Conservation (phyloP, 2,888 invertebrate species). For the Xestoiulus laeticollis region DNA sequence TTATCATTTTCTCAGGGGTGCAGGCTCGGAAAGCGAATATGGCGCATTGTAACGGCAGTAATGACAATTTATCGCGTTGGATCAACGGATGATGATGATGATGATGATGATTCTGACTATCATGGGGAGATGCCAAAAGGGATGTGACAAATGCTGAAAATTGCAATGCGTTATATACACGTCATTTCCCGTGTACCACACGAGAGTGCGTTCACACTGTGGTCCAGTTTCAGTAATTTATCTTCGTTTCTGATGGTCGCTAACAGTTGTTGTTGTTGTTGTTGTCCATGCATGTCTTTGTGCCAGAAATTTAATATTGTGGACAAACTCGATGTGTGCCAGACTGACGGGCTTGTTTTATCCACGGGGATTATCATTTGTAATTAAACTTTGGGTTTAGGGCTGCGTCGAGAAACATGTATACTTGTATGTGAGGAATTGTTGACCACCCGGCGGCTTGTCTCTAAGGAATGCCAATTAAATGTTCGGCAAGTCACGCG, state of each 20-base stretch:
- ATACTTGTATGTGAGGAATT: not conserved
- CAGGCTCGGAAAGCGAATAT: not conserved
- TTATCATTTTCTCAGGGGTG: not conserved
- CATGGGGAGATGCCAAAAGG: conserved; percentile 19
- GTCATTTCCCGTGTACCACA: not conserved
- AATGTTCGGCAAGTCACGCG: not conserved
- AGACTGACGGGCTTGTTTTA: not conserved
- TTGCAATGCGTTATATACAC: not conserved
- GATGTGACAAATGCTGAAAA: not conserved
- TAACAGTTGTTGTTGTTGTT: not conserved
- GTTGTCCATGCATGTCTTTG: not conserved
- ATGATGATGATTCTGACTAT: not conserved
- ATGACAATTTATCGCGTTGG: not conserved
- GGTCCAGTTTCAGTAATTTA: not conserved
- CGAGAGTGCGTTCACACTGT: not conserved
- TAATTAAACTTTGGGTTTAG: not conserved
- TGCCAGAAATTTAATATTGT: not conserved
- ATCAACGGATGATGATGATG: not conserved
- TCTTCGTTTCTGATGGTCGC: not conserved
- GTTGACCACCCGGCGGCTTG: not conserved
- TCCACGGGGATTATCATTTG: not conserved
- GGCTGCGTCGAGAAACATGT: not conserved
- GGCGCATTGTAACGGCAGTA: not conserved
- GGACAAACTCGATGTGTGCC: not conserved
- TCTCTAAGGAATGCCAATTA: not conserved